phyloP scores from a whole-genome alignment of 2,888 invertebrate genomes.

The Tipula vernalis region DNA sequence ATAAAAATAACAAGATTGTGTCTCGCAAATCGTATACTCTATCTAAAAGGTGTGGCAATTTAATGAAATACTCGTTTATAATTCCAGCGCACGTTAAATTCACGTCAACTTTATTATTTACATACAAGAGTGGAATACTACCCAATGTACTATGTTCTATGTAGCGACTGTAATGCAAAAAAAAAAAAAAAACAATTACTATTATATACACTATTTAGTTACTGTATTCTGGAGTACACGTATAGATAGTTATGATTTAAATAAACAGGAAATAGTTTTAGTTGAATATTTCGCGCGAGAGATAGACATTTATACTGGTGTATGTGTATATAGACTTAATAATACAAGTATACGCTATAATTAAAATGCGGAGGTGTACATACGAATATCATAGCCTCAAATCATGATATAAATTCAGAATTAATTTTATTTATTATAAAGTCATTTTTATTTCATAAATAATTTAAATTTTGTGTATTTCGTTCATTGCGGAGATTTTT shows the following conservation, averaged over 20 bases:
- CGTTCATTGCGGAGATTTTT: neutral
- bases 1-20: neutral
- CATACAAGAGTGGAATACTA: neutral
- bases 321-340: neutral
- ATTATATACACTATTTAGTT: neutral
- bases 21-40: neutral
- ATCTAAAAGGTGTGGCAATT: neutral
- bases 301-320: neutral
- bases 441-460: neutral
- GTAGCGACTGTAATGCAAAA: neutral
- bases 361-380: conserved; percentile 4
- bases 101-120: neutral
- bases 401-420: neutral
- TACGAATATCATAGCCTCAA: neutral
- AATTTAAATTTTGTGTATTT: neutral
- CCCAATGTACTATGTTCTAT: neutral
- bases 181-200: neutral
- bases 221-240: neutral
- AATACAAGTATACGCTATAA: neutral
- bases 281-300: neutral
- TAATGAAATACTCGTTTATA: neutral
- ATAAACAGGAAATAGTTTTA: neutral
- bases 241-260: neutral
- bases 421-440: neutral
- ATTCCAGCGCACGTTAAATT: neutral